Conservation (phyloP, 2,797 vertebrate species). For the Phoeniculus purpureus region DNA sequence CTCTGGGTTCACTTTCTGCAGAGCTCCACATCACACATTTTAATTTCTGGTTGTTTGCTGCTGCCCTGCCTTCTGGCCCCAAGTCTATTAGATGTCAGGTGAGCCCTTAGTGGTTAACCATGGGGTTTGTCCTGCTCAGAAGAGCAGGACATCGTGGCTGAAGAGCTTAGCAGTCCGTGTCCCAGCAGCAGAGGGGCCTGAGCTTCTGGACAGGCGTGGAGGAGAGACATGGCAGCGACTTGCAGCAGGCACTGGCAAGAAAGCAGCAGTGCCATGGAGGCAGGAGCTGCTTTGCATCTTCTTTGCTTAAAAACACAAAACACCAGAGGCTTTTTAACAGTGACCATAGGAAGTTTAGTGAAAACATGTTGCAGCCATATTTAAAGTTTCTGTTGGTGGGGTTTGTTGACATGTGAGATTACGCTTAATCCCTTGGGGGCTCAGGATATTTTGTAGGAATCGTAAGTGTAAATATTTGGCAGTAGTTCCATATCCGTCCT, state of each 20-base stretch:
- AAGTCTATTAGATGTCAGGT: background rate
- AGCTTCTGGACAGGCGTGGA: background rate
- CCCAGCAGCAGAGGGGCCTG: background rate
- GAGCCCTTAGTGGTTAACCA: background rate
- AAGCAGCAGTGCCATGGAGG: background rate
- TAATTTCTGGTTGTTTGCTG: background rate
- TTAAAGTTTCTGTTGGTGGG: constrained; percentile 50
- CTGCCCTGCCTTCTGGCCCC: background rate
- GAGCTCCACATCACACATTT: accelerated
- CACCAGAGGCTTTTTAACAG: background rate
- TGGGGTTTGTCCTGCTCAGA: background rate
- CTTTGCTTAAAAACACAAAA: background rate
- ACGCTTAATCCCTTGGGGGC: constrained; percentile 54
- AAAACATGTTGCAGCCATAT: constrained; percentile 37
- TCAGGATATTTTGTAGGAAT: constrained; percentile 68
- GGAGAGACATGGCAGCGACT: background rate
- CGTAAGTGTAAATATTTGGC: constrained; percentile 73
- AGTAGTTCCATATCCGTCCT: constrained; percentile 49
- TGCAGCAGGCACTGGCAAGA: background rate
- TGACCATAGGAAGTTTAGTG: constrained; percentile 12
- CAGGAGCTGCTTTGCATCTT: background rate
- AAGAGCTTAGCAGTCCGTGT: background rate
- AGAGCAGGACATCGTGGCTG: accelerated
- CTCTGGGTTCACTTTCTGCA: background rate
- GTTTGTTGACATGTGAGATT: constrained; percentile 69